Evolutionary conservation across 2,888 invertebrate genomes (phyloP), one percentile per base, ranked within the genome.

Genomic region (Euzetes globulus): DNA sequence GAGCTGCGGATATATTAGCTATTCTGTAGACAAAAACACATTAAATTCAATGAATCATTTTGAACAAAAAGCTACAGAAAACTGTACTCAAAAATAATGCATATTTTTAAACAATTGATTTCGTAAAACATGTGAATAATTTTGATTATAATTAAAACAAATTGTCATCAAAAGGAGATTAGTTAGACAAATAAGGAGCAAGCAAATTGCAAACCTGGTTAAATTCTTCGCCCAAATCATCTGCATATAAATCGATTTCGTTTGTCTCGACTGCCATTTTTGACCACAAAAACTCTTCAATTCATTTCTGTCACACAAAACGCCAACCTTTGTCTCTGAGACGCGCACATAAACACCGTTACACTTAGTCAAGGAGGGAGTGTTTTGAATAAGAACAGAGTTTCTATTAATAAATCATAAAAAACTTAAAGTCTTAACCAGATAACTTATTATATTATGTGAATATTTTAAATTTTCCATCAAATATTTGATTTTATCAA

Each of bases 231-330:
- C 94, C 95, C 83, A 95, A 90, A 87, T 95, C 94, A 84, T 95
- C 95, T 80, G 92, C 93, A 85, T 96, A 96, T 82, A 96, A 88
- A 89, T 96, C 95, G 86, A 95, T 93, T 87, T 95, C 95, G 83
- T 90, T 90, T 87, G 92, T 90, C 86, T 94, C 94, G 87, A 93
- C 93, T 37, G 74, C 75, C 73, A 77, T 77, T 71, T 76, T 73
- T 41, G 41, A 41, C 41, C 41, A 41, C 41, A 41, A 41, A 41
- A 41, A 41, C 41, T 41, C 25, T 22, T 55, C 22, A 50, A 50
- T 50, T 50, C 25, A 22, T 55, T 25, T 25, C 55, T 22, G 55
- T 9, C 22, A 55, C 25, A 55, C n/a, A 19, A 19, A 50, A 50
- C 22, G 55, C 13, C 55, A 22, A 25, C 22, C 58, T 58, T 29